Evolutionary conservation across 2,113 vertebrate genomes (phyloP).

Genomic region (Nyctereutes procyonoides): DNA sequence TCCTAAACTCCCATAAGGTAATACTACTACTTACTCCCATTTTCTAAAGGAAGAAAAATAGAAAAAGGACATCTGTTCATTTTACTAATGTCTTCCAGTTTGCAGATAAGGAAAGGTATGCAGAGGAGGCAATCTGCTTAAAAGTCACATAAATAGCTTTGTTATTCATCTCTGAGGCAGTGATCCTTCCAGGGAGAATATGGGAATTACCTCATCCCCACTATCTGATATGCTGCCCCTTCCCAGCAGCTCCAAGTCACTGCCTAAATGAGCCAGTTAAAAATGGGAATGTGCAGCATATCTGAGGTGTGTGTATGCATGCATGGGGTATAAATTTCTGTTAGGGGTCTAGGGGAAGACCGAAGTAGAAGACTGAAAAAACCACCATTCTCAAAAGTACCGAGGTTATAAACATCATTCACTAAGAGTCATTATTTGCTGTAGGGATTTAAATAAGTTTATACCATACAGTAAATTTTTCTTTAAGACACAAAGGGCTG

Average conservation of each 20-base stretch:
- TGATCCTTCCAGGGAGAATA: constrained; percentile 20
- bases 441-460: constrained; percentile 30
- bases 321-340: not conserved
- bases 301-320: not conserved
- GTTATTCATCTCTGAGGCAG: constrained; percentile 34
- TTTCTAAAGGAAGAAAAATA: constrained; percentile 2
- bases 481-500: not conserved
- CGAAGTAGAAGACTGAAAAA: constrained; percentile 15
- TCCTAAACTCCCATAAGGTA: constrained; percentile 35
- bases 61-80: not conserved
- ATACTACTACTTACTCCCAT: not conserved
- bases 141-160: constrained; percentile 51
- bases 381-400: not conserved
- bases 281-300: not conserved
- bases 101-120: constrained; percentile 11
- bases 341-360: not conserved
- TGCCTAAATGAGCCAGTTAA: constrained; percentile 41
- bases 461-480: not conserved
- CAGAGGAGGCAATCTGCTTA: constrained; percentile 14
- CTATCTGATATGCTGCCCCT: not conserved
- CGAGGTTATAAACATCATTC: not conserved
- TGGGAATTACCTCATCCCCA: constrained; percentile 1
- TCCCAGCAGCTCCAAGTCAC: not conserved
- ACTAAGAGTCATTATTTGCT: constrained; percentile 11
- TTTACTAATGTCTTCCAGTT: constrained; percentile 24